phyloP scores from a whole-genome alignment of 2,113 vertebrate genomes.

The Anser brachyrhynchus region DNA sequence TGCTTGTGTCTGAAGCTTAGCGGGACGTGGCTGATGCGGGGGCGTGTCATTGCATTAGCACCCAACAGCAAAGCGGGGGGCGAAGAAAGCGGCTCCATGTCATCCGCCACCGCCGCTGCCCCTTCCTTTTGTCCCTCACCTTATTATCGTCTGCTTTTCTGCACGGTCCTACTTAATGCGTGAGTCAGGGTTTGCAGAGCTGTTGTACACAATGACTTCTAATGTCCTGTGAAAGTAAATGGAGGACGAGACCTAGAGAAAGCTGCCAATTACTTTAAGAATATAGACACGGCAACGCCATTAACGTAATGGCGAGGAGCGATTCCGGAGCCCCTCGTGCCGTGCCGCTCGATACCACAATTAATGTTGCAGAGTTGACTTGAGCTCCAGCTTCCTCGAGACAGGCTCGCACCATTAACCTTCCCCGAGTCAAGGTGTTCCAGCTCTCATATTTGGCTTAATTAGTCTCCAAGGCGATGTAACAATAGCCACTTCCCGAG shows the following conservation, averaged over 20 bases:
- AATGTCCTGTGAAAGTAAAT: not conserved
- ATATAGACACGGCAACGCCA: not conserved
- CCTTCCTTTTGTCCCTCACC: not conserved
- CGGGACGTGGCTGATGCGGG: not conserved
- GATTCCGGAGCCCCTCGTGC: not conserved
- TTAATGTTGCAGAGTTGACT: not conserved
- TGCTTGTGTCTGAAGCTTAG: not conserved
- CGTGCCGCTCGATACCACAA: not conserved
- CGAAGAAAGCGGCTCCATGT: not conserved
- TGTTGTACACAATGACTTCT: not conserved
- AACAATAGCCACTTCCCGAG: not conserved
- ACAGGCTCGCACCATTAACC: not conserved
- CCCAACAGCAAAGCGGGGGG: not conserved
- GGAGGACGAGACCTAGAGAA: not conserved
- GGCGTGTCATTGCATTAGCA: not conserved
- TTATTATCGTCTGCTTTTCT: not conserved
- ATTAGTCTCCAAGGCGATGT: conserved; percentile 7
- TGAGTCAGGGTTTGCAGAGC: not conserved
- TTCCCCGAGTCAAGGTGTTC: not conserved
- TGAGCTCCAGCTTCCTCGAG: not conserved
- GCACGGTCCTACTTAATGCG: not conserved
- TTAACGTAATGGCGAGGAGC: not conserved
- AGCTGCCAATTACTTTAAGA: conserved; percentile 33
- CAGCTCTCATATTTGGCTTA: not conserved
- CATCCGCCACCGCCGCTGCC: not conserved